A percentile compares a stretch with the other conserved stretches of the same genome.
phyloP scores from a whole-genome alignment of 2,888 invertebrate genomes.

The Mayetiola destructor region DNA sequence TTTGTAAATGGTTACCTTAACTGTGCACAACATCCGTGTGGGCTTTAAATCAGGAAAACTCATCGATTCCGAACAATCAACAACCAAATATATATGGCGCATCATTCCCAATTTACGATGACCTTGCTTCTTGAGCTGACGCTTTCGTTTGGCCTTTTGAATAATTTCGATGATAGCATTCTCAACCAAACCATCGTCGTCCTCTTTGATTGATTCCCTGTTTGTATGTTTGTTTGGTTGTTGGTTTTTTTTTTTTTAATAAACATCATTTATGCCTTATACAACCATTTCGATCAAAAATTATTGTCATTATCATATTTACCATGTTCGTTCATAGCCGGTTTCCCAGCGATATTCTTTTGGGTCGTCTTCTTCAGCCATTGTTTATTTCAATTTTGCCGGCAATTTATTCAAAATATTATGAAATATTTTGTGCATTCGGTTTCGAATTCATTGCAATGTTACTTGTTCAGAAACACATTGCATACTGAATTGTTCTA shows the following conservation, averaged over 20 bases:
- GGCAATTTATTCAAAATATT: background rate
- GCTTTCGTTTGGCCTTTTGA: slow-evolving; percentile 71
- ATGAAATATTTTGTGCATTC: background rate
- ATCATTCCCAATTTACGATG: slow-evolving; percentile 93
- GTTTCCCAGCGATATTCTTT: slow-evolving; percentile 92
- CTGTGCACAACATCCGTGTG: slow-evolving; percentile 67
- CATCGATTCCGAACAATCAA: slow-evolving; percentile 94
- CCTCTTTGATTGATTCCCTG: slow-evolving; percentile 93
- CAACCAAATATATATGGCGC: slow-evolving; percentile 81
- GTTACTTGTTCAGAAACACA: background rate
- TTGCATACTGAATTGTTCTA: background rate
- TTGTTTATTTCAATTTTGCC: slow-evolving; percentile 8
- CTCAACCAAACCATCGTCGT: slow-evolving; percentile 84
- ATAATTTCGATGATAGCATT: slow-evolving; percentile 82
- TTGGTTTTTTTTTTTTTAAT: background rate
- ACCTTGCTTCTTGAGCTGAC: slow-evolving; percentile 52
- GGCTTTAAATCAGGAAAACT: slow-evolving; percentile 89
- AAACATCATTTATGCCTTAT: background rate
- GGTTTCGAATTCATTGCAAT: background rate
- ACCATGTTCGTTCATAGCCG: slow-evolving; percentile 91
- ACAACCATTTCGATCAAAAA: background rate
- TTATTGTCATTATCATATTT: no score
- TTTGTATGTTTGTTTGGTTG: slow-evolving; percentile 16
- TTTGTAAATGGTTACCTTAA: slow-evolving; percentile 48
- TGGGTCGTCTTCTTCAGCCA: slow-evolving; percentile 58